Percentiles rank a stretch among this genome's conserved stretches.
These are phyloP conservation scores for Acheta domesticus DNA, from an alignment of 2,888 invertebrate species.

Conservation along the genomic window DNA sequence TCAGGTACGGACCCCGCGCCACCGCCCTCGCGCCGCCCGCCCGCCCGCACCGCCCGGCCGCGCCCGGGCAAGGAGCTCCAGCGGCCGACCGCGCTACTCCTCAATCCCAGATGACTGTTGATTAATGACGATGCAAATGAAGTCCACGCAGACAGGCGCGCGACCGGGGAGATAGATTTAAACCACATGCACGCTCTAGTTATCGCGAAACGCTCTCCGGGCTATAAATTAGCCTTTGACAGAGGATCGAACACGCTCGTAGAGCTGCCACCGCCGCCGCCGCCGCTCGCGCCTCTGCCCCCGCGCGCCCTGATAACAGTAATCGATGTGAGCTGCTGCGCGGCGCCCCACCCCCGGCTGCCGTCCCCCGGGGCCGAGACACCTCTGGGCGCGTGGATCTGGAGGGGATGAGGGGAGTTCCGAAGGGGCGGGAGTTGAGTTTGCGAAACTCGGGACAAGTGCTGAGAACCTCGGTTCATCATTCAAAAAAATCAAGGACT, in stretches of 20 bases:
- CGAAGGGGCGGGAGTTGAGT: too few relatives aligned
- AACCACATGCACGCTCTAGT: conserved; percentile 20
- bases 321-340: too few relatives aligned
- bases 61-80: neutral
- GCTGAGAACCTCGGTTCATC: too few relatives aligned
- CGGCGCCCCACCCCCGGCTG: too few relatives aligned
- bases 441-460: too few relatives aligned
- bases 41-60: neutral
- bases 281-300: neutral
- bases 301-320: too few relatives aligned
- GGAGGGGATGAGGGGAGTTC: too few relatives aligned
- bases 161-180: conserved; percentile 41
- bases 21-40: neutral
- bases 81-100: neutral
- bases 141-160: neutral
- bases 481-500: too few relatives aligned
- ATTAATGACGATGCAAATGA: conserved; percentile 18
- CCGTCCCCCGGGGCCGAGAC: too few relatives aligned
- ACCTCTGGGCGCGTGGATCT: too few relatives aligned
- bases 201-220: neutral
- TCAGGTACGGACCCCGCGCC: neutral
- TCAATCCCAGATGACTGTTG: conserved; percentile 18
- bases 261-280: neutral
- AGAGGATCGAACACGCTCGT: conserved; percentile 22
- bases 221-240: conserved; percentile 26